Percentiles rank a stretch among this genome's conserved stretches.
phyloP scores from a whole-genome alignment of 2,888 invertebrate species.

The Eupithecia pulchellata region DNA sequence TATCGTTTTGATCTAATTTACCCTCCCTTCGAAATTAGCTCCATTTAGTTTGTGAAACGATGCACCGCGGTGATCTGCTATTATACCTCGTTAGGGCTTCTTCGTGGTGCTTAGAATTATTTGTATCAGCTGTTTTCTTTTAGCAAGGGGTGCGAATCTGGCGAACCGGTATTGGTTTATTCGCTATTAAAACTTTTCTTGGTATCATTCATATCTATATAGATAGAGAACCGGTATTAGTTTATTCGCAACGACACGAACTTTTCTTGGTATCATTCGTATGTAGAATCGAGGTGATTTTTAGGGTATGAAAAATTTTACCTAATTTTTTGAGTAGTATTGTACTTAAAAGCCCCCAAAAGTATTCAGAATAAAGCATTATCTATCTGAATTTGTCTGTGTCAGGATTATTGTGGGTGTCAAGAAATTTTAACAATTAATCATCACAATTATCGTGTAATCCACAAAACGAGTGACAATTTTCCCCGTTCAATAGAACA shows the following conservation, averaged over 20 bases:
- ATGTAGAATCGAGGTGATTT: no score
- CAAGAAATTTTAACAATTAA: neutral
- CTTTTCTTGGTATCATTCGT: neutral
- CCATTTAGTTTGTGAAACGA: constrained; percentile 48
- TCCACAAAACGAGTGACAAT: no score
- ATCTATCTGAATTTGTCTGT: neutral
- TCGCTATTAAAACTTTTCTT: neutral
- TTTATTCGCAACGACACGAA: neutral
- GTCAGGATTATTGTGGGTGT: neutral
- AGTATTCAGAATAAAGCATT: no score
- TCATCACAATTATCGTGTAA: neutral
- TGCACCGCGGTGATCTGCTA: constrained; percentile 48
- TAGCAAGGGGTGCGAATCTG: neutral
- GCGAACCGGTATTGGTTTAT: neutral
- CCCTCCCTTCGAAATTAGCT: constrained; percentile 45
- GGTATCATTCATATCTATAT: no score
- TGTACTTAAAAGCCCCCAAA: no score
- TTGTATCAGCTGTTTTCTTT: constrained; percentile 16
- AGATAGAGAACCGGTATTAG: neutral
- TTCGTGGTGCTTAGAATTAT: neutral
- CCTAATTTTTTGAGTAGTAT: no score
- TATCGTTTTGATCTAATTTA: constrained; percentile 26
- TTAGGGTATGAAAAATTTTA: no score
- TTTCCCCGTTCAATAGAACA: no score
- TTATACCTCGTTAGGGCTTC: constrained; percentile 52